Percentiles rank a stretch among this genome's conserved stretches.
Conservation (phyloP, 2,888 invertebrate genomes). For the Drepanosiphum platanoidis region DNA sequence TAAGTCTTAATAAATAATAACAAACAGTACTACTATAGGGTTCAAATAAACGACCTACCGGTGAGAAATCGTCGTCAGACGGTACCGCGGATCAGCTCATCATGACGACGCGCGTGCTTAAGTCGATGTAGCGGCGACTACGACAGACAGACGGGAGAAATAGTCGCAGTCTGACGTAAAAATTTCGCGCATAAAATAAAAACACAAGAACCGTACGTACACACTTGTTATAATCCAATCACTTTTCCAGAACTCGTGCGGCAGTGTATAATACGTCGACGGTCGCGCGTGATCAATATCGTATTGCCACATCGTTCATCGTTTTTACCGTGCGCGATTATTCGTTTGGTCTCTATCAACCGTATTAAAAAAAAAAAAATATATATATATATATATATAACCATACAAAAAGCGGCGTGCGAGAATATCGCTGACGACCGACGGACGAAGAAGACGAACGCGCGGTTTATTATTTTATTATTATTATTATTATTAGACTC, state of each 20-base stretch:
- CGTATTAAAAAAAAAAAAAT: background rate
- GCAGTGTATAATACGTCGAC: background rate
- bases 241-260: background rate
- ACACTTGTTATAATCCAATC: background rate
- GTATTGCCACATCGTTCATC: background rate
- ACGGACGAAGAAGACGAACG: too few species aligned
- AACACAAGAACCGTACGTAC: background rate
- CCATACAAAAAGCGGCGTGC: too few species aligned
- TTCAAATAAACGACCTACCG: constrained; percentile 10
- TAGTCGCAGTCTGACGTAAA: background rate
- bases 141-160: too few species aligned
- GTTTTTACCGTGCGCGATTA: background rate
- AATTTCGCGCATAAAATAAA: background rate
- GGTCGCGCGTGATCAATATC: background rate
- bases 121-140: background rate
- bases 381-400: too few species aligned
- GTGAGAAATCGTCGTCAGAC: background rate
- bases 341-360: background rate
- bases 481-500: too few species aligned
- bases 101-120: background rate
- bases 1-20: background rate
- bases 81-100: background rate
- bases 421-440: too few species aligned
- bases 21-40: background rate
- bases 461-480: too few species aligned